Evolutionary conservation across 2,888 invertebrate genomes (phyloP).

Genomic region (Sarcophaga variegata): DNA sequence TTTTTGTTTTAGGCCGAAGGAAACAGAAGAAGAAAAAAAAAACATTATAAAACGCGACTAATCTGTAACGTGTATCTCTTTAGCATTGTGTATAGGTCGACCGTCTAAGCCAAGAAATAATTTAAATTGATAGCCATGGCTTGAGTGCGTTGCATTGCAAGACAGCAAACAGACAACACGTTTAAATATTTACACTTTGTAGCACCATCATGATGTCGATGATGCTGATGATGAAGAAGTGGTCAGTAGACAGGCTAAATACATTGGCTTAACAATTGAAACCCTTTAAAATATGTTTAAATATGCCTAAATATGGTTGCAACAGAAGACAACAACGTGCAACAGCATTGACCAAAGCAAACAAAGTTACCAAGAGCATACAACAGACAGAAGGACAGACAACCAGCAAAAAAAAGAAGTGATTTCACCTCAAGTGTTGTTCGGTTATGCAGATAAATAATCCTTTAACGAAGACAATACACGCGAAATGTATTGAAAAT

Average conservation of each 20-base stretch:
- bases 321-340: conserved; percentile 9
- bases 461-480: conserved; percentile 65
- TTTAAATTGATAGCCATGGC: conserved; percentile 31
- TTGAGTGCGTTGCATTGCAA: conserved; percentile 23
- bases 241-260: conserved; percentile 57
- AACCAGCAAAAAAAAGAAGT: conserved; percentile 24
- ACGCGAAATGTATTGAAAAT: conserved; percentile 42
- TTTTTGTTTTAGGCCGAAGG: conserved; percentile 30
- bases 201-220: not conserved
- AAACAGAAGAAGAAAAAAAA: not conserved
- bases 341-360: not conserved
- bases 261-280: conserved; percentile 51
- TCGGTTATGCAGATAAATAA: conserved; percentile 67
- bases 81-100: conserved; percentile 43
- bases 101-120: conserved; percentile 14
- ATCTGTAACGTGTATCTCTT: conserved; percentile 68
- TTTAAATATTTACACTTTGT: conserved; percentile 68
- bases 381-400: conserved; percentile 18
- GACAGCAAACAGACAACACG: conserved; percentile 57
- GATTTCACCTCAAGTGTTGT: conserved; percentile 59
- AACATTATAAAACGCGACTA: not conserved
- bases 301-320: conserved; percentile 67
- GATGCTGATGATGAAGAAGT: conserved; percentile 18
- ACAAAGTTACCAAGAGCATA: conserved; percentile 27
- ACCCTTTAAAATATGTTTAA: conserved; percentile 64